These are phyloP conservation scores for Sebastes minor DNA, from an alignment of 2,797 vertebrate genomes.

Conservation along the genomic window DNA sequence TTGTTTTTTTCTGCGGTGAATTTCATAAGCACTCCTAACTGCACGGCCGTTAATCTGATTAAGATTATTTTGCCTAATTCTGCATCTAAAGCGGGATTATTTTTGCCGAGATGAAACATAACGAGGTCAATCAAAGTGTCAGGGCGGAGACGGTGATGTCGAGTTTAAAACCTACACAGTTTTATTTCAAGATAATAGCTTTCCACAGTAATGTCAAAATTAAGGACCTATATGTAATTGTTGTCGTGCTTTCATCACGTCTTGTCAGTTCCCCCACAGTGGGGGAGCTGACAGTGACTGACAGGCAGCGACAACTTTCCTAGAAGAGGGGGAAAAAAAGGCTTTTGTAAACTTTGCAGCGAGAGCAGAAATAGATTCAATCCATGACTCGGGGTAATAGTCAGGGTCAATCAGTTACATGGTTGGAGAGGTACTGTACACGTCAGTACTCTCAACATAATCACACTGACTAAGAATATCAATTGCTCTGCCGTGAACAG, in stretches of 20 bases:
- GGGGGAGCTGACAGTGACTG: slow-evolving; percentile 59
- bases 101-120: slow-evolving; percentile 24
- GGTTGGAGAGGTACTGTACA: not conserved
- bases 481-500: not conserved
- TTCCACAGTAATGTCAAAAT: slow-evolving; percentile 14
- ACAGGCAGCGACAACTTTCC: slow-evolving; percentile 29
- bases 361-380: slow-evolving; percentile 1
- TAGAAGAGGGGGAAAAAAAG: slow-evolving; percentile 9
- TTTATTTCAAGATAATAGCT: slow-evolving; percentile 33
- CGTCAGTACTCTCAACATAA: not conserved
- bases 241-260: slow-evolving; percentile 24
- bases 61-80: slow-evolving; percentile 26
- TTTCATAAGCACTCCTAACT: not conserved
- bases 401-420: slow-evolving; percentile 25
- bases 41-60: not conserved
- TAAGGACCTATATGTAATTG: slow-evolving; percentile 31
- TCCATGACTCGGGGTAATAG: not conserved
- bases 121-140: slow-evolving; percentile 48
- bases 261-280: slow-evolving; percentile 47
- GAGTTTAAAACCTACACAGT: slow-evolving; percentile 17
- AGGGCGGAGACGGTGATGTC: slow-evolving; percentile 11
- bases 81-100: not conserved
- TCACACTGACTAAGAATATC: not conserved
- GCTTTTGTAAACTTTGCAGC: slow-evolving; percentile 9
- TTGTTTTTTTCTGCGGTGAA: not conserved